Base-by-base conservation (phyloP, 2,113 vertebrate species). In the Cyphomyrus plagiostoma region DNA sequence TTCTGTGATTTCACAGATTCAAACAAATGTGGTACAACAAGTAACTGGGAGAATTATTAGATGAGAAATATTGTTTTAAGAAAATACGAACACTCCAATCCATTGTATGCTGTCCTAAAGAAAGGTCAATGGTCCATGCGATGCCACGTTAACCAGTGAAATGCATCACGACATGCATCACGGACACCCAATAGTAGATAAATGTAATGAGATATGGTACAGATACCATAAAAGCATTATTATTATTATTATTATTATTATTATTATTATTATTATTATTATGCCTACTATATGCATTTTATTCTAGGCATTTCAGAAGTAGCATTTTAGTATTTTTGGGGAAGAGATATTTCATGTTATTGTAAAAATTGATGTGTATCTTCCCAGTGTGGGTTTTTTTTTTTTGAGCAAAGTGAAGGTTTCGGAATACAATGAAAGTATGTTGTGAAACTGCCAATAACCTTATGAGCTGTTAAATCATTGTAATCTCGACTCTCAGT, bases 401-500 rank as follows among this genome's bases (percentile, higher is more conserved):
- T 74, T 74, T 80, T 35, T 19, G 1, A 39, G 74, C 15, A 80
- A 42, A 42, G 74, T 80, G 35, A 80, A 35, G 74, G 74, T 80
- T 80, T 80, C 19, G 4, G 35, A 42, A 42, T 80, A 80, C 74
- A 19, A 42, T 10, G 7, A 86, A 9, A 49, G 45, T 50, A 49
- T 85, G 23, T 86, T 86, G 45, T 86, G n/a, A 13, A 26, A 49
- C 83, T 49, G 74, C 45, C 45, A 49, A 48, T 86, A 86, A 11
- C n/a, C 23, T 86, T 23, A 86, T 85, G 56, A 86, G 48, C 45
- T 17, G n/a, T 50, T 49, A 50, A 86, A 86, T 49, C 48, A 49
- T 50, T 86, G 83, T n/a, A 86, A 48, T 86, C 83, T 90, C 45
- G 87, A 74, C 21, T 87, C 58, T 87, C 56, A 39, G 84, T 58